Base-by-base conservation (phyloP, 2,888 invertebrate species). In the Eucriotettix oculatus region DNA sequence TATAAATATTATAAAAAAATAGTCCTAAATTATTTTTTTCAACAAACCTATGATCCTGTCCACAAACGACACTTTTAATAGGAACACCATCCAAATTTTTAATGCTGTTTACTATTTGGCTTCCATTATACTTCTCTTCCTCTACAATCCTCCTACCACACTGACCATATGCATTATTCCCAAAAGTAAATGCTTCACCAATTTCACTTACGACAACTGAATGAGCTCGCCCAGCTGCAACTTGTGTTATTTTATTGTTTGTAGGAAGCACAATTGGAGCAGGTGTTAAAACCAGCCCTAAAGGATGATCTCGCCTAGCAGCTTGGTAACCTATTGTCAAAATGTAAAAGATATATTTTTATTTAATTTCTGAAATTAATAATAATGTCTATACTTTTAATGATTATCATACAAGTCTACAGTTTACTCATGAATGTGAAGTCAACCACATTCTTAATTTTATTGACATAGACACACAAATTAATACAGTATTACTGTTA, bases 91-190 rank as follows among this genome's bases (percentile, higher is more conserved):
- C 82, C 1, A 87, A 70, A 56, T 76, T 74, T 56, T 77, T 74
- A 58, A 92, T 82, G 61, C 82, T 79, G 72, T 90, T 78, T 29
- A 89, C 76, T 10, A 80, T 76, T 70, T 80, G 79, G 67, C 82
- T 86, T 9, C 80, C 80, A 54, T 70, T 73, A 68, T 90, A 93
- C 59, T 86, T 77, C 72, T 96, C 95, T 61, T 85, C 78, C 7
- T 79, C 72, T 63, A 91, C 82, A 61, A 94, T 82, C 59, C 79
- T 79, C 58, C 95, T 77, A 0, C 93, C 96, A 72, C 97, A 97
- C 71, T 97, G 97, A 0, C 97, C 97, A 70, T 89, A 93, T 0
- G 87, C 81, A 74, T 98, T 98, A 72, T 93, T 93, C 1, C 97
- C 97, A 59, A 95, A 73, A 16, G 87, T 82, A 70, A 85, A 94